These are phyloP conservation scores for Orcinus orca DNA, from an alignment of 2,113 vertebrate species.

Conservation along the genomic window DNA sequence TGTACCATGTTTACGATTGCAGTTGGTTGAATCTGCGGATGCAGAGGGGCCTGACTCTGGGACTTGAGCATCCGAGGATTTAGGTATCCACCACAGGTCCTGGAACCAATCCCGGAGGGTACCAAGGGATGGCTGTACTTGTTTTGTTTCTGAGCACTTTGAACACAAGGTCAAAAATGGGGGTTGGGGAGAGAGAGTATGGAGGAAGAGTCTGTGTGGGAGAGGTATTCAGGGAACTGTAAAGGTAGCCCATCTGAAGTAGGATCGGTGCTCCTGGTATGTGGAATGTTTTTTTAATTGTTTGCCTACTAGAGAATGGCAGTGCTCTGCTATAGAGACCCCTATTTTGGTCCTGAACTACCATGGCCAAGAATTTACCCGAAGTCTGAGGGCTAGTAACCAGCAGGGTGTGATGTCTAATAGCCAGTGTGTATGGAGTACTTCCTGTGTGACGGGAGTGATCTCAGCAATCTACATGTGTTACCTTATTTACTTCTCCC, in stretches of 20 bases:
- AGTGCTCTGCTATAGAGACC: neutral
- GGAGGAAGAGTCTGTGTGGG: neutral
- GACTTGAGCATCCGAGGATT: neutral
- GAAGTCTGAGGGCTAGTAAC: neutral
- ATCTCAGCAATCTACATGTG: neutral
- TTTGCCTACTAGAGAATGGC: neutral
- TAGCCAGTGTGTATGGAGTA: neutral
- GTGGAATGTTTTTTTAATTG: neutral
- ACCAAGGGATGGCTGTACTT: neutral
- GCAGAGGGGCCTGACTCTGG: neutral
- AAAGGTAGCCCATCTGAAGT: neutral
- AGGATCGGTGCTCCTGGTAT: neutral
- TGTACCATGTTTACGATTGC: neutral
- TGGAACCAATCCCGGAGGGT: neutral
- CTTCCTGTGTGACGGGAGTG: neutral
- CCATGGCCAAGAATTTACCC: neutral
- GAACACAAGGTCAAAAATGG: neutral
- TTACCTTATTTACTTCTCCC: neutral
- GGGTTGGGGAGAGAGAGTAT: neutral
- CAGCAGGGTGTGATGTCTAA: neutral
- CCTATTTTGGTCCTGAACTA: neutral
- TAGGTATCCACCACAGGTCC: neutral
- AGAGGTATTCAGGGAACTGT: neutral
- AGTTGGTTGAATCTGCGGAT: neutral
- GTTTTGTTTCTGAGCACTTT: constrained; percentile 2